These are phyloP conservation scores for Metalampra italica DNA, from an alignment of 2,888 invertebrate genomes.

Conservation along the genomic window DNA sequence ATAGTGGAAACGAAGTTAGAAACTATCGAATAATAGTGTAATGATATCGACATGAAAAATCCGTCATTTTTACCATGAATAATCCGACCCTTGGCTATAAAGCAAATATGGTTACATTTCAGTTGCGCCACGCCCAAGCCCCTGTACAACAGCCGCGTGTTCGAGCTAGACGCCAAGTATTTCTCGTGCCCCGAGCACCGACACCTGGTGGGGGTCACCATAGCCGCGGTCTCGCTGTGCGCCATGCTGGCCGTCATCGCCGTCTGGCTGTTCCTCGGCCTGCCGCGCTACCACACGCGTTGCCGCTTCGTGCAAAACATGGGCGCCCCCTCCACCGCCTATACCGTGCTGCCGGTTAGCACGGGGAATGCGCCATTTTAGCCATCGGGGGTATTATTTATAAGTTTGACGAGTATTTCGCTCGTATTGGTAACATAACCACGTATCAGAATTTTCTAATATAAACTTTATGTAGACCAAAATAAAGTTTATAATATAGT, in stretches of 20 bases:
- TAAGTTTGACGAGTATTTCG: no score
- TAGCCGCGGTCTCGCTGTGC: conserved; percentile 40
- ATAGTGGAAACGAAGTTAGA: no score
- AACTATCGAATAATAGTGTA: no score
- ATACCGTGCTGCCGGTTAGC: conserved; percentile 43
- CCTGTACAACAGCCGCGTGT: conserved; percentile 59
- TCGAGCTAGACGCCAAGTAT: conserved; percentile 58
- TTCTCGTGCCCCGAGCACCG: conserved; percentile 49
- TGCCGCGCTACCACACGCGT: conserved; percentile 40
- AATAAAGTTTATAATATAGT: no score
- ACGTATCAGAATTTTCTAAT: no score
- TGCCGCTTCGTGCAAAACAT: conserved; percentile 31
- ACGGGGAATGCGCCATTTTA: background rate
- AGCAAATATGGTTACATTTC: conserved; percentile 22
- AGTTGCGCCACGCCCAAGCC: conserved; percentile 69
- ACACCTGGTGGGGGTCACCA: conserved; percentile 30
- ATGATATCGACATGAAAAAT: no score
- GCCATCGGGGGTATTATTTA: no score
- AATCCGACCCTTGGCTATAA: no score
- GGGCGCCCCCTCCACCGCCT: conserved; percentile 37
- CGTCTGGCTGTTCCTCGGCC: conserved; percentile 53
- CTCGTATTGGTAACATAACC: no score
- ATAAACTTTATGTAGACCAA: no score
- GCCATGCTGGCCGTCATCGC: conserved; percentile 38
- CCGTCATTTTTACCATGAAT: no score